Conservation (phyloP, 2,113 vertebrate genomes). For the Hirundichthys speculiger region DNA sequence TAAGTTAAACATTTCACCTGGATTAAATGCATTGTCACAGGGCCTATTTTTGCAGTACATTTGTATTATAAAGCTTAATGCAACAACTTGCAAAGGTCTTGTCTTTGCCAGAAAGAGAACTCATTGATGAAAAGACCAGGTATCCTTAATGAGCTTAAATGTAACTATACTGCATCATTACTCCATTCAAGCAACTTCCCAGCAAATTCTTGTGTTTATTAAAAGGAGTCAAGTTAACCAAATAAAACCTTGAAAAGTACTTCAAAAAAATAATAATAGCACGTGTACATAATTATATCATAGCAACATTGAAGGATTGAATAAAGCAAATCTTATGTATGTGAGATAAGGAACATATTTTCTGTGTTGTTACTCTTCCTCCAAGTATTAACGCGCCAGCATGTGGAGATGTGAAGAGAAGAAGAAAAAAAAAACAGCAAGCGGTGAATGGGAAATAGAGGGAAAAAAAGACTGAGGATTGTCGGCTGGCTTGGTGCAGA, state of each 20-base stretch:
- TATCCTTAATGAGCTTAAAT: background rate
- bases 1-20: background rate
- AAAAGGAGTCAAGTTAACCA: no score
- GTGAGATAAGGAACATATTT: no score
- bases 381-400: conserved; percentile 16
- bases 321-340: no score
- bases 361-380: conserved; percentile 5
- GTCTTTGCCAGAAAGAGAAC: background rate
- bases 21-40: background rate
- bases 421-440: background rate
- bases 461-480: conserved; percentile 17
- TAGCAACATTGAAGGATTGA: no score
- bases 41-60: background rate
- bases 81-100: background rate
- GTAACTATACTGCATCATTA: background rate
- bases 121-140: background rate
- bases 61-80: conserved; percentile 1
- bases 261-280: no score
- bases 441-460: conserved; percentile 8
- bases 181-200: no score
- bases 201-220: no score
- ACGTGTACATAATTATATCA: no score
- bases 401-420: conserved; percentile 3
- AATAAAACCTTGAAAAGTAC: no score
- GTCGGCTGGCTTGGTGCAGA: background rate